Evolutionary conservation across 2,888 invertebrate genomes (phyloP), one percentile per base, ranked within the genome.

Genomic region (Eucera pruinosa): DNA sequence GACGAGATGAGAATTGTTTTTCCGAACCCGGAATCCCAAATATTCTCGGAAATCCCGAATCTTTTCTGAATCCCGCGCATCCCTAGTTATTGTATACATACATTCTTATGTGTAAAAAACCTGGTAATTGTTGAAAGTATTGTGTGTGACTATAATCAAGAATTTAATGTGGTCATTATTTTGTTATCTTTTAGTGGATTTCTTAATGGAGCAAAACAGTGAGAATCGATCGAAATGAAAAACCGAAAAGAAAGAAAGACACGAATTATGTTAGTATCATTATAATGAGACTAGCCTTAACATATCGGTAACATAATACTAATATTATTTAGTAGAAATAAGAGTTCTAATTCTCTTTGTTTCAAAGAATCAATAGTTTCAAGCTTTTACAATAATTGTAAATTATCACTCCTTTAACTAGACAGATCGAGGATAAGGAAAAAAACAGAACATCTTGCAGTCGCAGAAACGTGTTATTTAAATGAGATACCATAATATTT

Each of bases 401-500:
- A 23, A 7, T 18, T 30, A 18, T 11, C 3, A 11, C 18, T 18
- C 23, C 9, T 18, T 13, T 2, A 30, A 13, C 9, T n/a, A 39
- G n/a, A n/a, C 5, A 25, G 33, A 7, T 9, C 2, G 15, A 20
- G n/a, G 6, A 2, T 20, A 43, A 33, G 13, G 1, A 2, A 4
- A 36, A 23, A 18, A 13, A 30, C 25, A 48, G 64, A 62, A 50
- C 62, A 60, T 80, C 67, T 65, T 61, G 73, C 69, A 73, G 75
- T 39, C 27, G 57, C 50, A 65, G 45, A 68, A 74, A 61, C 47
- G 45, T 54, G 71, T 78, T 83, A 69, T 64, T 75, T 81, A 77
- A 77, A 55, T 71, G 77, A 78, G 74, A 50, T 67, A 69, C 55
- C 54, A 78, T 80, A 81, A 84, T 84, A 79, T 82, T 70, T 77